Evolutionary conservation across 2,113 vertebrate species (phyloP), one percentile per base, ranked within the genome.

Genomic region (Pterocles orientalis): DNA sequence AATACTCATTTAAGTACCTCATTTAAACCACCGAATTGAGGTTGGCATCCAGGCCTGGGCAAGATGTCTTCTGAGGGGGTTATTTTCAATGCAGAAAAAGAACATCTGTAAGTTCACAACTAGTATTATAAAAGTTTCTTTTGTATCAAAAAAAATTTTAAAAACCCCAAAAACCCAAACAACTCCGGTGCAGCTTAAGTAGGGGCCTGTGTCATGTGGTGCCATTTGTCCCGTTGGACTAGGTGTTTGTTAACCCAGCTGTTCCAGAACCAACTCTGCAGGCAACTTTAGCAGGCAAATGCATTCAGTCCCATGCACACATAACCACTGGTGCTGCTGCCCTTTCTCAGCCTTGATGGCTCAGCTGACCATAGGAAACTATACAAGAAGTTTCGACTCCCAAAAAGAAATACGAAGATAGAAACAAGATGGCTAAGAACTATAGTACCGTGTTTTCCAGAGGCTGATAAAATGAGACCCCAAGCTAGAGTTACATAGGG

Each of bases 231-330:
- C 39, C 56, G 62, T 76, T 77, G 18, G 26, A 73, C 39, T 39
- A 9, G 4, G 29, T 33, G 45, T 29, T 56, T 75, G 31, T 18
- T 80, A 70, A 57, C 5, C 14, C 45, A 77, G 23, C 31, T 58
- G 12, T 18, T 18, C 29, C 58, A 64, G 54, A 87, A 57, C 10
- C 18, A 76, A 18, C 18, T 78, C 50, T 56, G 21, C 29, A 47
- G 50, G 41, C 12, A 43, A 58, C 23, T 88, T 68, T 16, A 78
- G 33, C 39, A 69, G n/a, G 43, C 12, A 77, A 92, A 81, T 1
- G 9, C 36, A 62, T 10, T 3, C 18, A 50, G 19, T 31, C 16
- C 21, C 43, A 31, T 17, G 14, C 39, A 58, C 0, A 0, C 1
- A 1, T 48, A 85, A 34, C 14, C n/a, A 41, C 54, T n/a, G 24